A percentile compares a stretch with the other conserved stretches of the same genome.
These are phyloP conservation scores for Labeo catla DNA, from an alignment of 2,113 vertebrate species.

Conservation along the genomic window DNA sequence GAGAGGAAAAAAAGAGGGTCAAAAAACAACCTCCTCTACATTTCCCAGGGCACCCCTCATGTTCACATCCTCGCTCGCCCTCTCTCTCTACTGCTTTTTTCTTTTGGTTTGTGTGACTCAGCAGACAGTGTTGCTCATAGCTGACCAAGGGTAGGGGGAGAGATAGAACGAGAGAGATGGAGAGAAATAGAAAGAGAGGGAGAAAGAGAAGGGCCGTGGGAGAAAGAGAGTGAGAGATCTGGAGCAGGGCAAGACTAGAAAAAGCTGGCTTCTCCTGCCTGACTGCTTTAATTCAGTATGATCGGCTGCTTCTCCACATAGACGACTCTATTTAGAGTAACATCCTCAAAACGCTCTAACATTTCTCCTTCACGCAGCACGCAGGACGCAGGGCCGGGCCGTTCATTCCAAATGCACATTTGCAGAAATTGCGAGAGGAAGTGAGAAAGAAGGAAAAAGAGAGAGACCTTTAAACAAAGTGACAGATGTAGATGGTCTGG, in stretches of 20 bases:
- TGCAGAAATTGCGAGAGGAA: neutral
- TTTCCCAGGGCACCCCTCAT: conserved; percentile 35
- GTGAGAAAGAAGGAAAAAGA: neutral
- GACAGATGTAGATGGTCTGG: conserved; percentile 23
- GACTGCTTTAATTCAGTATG: conserved; percentile 39
- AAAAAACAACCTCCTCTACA: conserved; percentile 38
- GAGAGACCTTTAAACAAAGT: conserved; percentile 32
- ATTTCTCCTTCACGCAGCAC: neutral
- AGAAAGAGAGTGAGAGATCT: conserved; percentile 33
- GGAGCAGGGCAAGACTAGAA: conserved; percentile 19
- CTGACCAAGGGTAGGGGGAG: neutral
- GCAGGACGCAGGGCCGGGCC: neutral
- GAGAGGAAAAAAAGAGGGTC: conserved; percentile 2
- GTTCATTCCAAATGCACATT: neutral
- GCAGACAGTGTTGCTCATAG: conserved; percentile 39
- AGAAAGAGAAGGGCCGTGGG: conserved; percentile 32
- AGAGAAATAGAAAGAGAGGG: neutral
- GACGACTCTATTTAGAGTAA: conserved; percentile 38
- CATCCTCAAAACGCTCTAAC: neutral
- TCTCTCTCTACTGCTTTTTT: neutral
- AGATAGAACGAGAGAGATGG: neutral
- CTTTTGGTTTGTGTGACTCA: conserved; percentile 39
- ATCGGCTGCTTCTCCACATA: conserved; percentile 32
- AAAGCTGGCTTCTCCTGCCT: conserved; percentile 36
- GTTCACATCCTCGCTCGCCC: neutral